A percentile compares a stretch with the other conserved stretches of the same genome.
Evolutionary conservation across 2,113 vertebrate genomes (phyloP).

Genomic region (Phrynosoma platyrhinos): DNA sequence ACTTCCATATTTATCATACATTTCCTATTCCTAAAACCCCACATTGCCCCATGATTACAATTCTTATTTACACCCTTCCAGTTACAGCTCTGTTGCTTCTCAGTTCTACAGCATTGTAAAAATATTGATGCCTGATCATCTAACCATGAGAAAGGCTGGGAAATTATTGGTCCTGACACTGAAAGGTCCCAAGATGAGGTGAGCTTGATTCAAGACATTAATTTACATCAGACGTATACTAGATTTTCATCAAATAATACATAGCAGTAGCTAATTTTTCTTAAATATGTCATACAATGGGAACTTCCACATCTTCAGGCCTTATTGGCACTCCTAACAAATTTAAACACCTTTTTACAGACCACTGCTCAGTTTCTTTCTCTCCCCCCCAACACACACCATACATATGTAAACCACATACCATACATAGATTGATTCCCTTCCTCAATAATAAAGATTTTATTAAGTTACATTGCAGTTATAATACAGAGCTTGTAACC

Average conservation of each 20-base stretch:
- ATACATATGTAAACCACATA: too few species aligned
- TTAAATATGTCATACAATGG: constrained; percentile 38
- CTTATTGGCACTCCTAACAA: background rate
- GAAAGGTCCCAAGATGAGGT: constrained; percentile 34
- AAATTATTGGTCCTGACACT: constrained; percentile 55
- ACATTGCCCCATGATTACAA: background rate
- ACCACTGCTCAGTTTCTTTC: background rate
- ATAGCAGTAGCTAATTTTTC: constrained; percentile 44
- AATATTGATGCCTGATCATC: constrained; percentile 30
- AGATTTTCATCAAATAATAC: constrained; percentile 47
- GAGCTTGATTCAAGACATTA: constrained; percentile 35
- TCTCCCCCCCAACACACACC: background rate
- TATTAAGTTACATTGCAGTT: too few species aligned
- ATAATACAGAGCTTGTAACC: too few species aligned
- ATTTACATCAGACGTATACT: constrained; percentile 34
- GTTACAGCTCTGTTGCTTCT: constrained; percentile 4
- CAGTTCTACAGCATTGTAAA: constrained; percentile 13
- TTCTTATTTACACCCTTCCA: background rate
- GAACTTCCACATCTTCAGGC: background rate
- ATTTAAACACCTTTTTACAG: background rate
- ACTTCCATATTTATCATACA: background rate
- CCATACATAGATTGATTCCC: too few species aligned
- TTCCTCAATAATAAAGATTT: too few species aligned
- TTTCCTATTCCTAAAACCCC: background rate
- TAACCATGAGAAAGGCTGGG: constrained; percentile 15